phyloP scores from a whole-genome alignment of 2,888 invertebrate species.

The Quadroppia sp. region DNA sequence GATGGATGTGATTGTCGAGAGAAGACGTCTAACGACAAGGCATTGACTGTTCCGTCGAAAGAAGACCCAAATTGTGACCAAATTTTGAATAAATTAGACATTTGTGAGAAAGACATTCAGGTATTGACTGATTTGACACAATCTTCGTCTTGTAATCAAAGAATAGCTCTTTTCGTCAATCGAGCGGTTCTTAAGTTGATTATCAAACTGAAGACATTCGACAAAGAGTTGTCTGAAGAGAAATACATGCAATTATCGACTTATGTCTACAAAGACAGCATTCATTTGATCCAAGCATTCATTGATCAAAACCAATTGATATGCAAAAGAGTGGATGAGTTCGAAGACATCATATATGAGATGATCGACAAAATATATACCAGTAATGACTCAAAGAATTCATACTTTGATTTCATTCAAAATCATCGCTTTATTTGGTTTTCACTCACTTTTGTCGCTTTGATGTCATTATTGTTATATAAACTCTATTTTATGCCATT shows the following conservation, averaged over 20 bases:
- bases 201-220: background rate
- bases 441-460: background rate
- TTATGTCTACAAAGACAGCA: background rate
- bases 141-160: slow-evolving; percentile 14
- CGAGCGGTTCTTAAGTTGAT: slow-evolving; percentile 1
- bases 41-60: background rate
- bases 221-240: background rate
- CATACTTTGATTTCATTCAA: background rate
- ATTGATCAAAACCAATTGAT: background rate
- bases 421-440: slow-evolving; percentile 3
- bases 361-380: background rate
- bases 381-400: too few species aligned
- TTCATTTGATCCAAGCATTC: background rate
- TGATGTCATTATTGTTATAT: background rate
- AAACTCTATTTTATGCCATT: slow-evolving; percentile 6
- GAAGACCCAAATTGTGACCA: background rate
- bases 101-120: background rate
- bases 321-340: slow-evolving; percentile 25
- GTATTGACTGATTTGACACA: background rate
- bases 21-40: background rate
- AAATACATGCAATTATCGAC: background rate
- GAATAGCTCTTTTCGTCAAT: background rate
- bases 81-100: slow-evolving; percentile 15
- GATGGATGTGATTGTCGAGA: background rate
- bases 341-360: slow-evolving; percentile 9